Conservation (phyloP, 2,113 vertebrate genomes). For the Galbula dea region DNA sequence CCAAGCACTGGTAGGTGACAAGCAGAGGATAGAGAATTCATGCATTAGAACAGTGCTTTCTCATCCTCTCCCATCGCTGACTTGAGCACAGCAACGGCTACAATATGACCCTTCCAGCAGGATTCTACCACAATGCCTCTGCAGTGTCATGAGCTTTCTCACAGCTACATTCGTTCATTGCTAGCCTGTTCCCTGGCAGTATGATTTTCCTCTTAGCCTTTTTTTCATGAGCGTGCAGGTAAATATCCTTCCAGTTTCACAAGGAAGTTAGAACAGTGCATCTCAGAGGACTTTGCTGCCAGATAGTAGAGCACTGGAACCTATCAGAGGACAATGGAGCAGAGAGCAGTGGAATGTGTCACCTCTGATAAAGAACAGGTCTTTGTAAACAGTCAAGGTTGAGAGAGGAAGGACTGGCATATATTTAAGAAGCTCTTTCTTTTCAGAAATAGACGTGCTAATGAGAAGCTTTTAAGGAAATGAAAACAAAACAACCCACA, state of each 20-base stretch:
- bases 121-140: neutral
- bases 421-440: neutral
- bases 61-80: neutral
- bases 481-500: neutral
- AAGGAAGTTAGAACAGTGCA: neutral
- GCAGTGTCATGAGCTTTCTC: neutral
- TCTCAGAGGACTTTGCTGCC: neutral
- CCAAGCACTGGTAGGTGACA: constrained; percentile 74
- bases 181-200: neutral
- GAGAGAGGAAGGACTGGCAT: neutral
- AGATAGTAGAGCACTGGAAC: neutral
- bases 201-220: neutral
- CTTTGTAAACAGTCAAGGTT: neutral
- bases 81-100: neutral
- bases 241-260: neutral
- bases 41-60: neutral
- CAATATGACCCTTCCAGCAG: neutral
- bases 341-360: neutral
- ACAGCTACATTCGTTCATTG: neutral
- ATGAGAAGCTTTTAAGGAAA: neutral
- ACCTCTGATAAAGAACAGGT: neutral
- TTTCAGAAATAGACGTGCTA: neutral
- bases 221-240: neutral
- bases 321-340: neutral
- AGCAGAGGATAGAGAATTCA: neutral